Conservation (phyloP, 2,113 vertebrate species). For the Notothenia rossii region DNA sequence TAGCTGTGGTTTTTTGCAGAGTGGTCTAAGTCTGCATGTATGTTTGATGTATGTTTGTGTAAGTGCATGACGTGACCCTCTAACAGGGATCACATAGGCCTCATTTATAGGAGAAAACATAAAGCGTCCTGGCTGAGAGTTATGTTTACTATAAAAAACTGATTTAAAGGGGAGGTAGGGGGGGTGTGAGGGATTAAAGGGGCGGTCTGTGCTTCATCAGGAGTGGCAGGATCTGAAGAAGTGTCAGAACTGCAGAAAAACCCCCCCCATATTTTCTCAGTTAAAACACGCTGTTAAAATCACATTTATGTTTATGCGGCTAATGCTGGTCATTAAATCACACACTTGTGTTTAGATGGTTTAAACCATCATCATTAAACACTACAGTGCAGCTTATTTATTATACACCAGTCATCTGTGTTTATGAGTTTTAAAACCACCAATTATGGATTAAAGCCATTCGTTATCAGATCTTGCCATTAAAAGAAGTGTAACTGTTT, state of each 20-base stretch:
- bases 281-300: slow-evolving; percentile 58
- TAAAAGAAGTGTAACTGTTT: slow-evolving; percentile 8
- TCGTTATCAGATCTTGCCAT: slow-evolving; percentile 23
- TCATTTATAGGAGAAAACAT: slow-evolving; percentile 41
- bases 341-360: slow-evolving; percentile 37
- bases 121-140: slow-evolving; percentile 32
- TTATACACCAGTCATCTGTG: slow-evolving; percentile 40
- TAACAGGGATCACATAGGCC: slow-evolving; percentile 35
- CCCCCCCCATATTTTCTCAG: slow-evolving; percentile 58
- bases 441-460: slow-evolving; percentile 45
- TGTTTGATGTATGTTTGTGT: slow-evolving; percentile 36
- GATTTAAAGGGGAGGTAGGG: slow-evolving; percentile 52
- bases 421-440: slow-evolving; percentile 56
- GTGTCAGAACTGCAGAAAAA: slow-evolving; percentile 52
- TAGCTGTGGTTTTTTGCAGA: neutral
- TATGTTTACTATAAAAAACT: slow-evolving; percentile 58
- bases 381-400: slow-evolving; percentile 42
- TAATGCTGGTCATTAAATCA: slow-evolving; percentile 62
- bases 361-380: slow-evolving; percentile 46
- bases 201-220: slow-evolving; percentile 71
- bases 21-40: slow-evolving; percentile 6
- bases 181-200: slow-evolving; percentile 61
- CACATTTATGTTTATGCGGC: slow-evolving; percentile 50
- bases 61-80: slow-evolving; percentile 19
- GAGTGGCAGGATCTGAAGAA: slow-evolving; percentile 58